Evolutionary conservation across 2,113 vertebrate species (phyloP).

Genomic region (Riparia riparia): DNA sequence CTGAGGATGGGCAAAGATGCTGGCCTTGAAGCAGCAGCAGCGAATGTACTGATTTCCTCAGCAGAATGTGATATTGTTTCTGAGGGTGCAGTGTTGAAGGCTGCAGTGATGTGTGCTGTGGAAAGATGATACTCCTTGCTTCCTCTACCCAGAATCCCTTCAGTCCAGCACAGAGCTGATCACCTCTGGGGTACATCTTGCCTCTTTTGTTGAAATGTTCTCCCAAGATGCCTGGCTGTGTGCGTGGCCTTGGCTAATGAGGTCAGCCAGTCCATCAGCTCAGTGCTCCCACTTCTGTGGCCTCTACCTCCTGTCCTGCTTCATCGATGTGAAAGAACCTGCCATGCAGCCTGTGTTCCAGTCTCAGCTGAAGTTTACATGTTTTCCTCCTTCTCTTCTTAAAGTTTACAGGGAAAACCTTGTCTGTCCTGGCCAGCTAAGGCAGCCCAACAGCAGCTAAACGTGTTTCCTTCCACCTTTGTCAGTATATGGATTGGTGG

Average conservation of each 20-base stretch:
- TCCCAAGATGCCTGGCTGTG: neutral
- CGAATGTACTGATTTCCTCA: neutral
- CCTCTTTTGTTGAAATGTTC: neutral
- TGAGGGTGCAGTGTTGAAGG: neutral
- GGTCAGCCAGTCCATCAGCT: neutral
- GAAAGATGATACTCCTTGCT: neutral
- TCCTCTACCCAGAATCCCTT: neutral
- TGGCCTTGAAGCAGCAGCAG: neutral
- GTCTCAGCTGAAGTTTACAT: constrained; percentile 2
- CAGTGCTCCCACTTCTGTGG: neutral
- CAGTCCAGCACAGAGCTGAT: neutral
- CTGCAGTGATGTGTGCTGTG: neutral
- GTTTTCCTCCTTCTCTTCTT: neutral
- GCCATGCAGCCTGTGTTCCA: neutral
- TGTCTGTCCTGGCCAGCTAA: neutral
- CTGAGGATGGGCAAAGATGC: neutral
- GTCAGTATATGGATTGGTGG: neutral
- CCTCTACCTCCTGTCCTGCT: neutral
- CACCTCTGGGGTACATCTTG: neutral
- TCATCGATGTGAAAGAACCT: neutral
- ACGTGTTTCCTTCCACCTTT: neutral
- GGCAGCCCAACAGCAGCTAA: neutral
- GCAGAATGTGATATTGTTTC: neutral
- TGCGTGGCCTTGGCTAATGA: neutral
- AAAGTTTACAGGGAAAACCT: neutral